phyloP scores from a whole-genome alignment of 2,113 vertebrate species.

The Etia nguti region DNA sequence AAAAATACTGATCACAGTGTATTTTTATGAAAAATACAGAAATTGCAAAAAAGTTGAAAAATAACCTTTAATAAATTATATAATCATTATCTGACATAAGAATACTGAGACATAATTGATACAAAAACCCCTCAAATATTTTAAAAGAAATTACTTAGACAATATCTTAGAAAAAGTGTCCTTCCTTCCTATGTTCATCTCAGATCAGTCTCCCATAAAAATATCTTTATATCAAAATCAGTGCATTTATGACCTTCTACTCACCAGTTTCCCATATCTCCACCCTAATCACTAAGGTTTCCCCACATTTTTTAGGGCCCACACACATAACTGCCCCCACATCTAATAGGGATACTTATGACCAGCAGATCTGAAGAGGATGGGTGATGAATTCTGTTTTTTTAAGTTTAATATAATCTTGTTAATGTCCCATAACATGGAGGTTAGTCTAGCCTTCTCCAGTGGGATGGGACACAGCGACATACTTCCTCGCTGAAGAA shows the following conservation, averaged over 20 bases:
- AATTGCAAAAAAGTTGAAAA: slow-evolving; percentile 85
- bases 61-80: slow-evolving; percentile 99
- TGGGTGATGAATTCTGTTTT: neutral
- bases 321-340: slow-evolving; percentile 23
- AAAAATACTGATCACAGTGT: slow-evolving; percentile 93
- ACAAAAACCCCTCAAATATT: slow-evolving; percentile 36
- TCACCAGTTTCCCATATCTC: slow-evolving; percentile 2
- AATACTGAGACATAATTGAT: slow-evolving; percentile 69
- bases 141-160: slow-evolving; percentile 68
- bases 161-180: slow-evolving; percentile 41
- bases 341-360: slow-evolving; percentile 10
- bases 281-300: neutral
- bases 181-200: neutral
- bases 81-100: slow-evolving; percentile 88
- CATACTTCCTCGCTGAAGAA: slow-evolving; percentile 95
- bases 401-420: neutral
- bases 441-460: slow-evolving; percentile 79
- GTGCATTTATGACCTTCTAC: slow-evolving; percentile 30
- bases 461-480: slow-evolving; percentile 89
- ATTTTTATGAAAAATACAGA: slow-evolving; percentile 84
- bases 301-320: neutral
- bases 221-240: slow-evolving; percentile 15
- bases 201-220: neutral
- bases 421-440: neutral
- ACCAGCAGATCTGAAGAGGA: slow-evolving; percentile 3